Base-by-base conservation (phyloP, 2,888 invertebrate species). In the Noctua janthina region DNA sequence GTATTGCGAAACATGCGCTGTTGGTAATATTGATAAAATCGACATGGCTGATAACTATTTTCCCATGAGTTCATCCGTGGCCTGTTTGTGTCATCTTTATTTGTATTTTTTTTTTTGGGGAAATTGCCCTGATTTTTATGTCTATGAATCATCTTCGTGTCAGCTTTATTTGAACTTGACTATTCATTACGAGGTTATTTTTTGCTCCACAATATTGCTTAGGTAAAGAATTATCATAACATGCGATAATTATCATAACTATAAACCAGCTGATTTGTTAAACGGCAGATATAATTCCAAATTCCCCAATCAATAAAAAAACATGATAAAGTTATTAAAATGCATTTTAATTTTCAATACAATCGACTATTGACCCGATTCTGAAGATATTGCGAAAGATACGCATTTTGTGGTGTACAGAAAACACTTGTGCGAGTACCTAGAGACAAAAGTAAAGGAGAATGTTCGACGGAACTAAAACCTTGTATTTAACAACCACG, bases 331-430 rank as follows among this genome's bases (percentile, higher is more conserved):
- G 54, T 62, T 43, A 72, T n/a, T 68, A 82, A 78, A 86, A 75
- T 56, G 56, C 39, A 69, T 81, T 81, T 70, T 68, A 75, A 59
- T 29, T 83, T 79, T 66, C 78, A 83, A 54, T 1, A 79, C 76
- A 82, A 79, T 83, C 84, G 67, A 87, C 54, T 71, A 75, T 84
- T 87, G 89, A 89, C 89, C 90, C 84, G 80, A 88, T 91, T 89
- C 59, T 73, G 71, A 59, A 73, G 39, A 74, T 70, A 85, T 87
- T 90, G 74, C 74, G 81, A 78, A 83, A 88, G 69, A 79, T 67
- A 71, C 46, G 59, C 64, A 69, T 54, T 79, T 77, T 75, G 56
- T 64, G 59, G 67, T 69, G 62, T 49, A 64, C 68, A 79, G 17
- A 68, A 69, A 77, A 81, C 68, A 79, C 79, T 81, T 70, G 64